These are phyloP conservation scores for Accipiter virgatus DNA, from an alignment of 2,113 vertebrate genomes.

Conservation along the genomic window DNA sequence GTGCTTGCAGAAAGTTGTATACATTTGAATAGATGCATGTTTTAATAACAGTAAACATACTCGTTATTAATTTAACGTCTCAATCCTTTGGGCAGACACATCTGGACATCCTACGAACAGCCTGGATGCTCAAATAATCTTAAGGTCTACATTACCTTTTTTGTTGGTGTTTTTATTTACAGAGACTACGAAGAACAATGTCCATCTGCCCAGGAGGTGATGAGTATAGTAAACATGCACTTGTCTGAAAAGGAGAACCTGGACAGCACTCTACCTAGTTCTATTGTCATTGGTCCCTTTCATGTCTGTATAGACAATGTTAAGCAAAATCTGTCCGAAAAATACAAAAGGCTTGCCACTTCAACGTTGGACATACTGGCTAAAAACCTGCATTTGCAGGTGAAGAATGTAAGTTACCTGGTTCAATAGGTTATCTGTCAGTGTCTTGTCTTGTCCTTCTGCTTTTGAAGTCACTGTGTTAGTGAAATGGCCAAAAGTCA, in stretches of 20 bases:
- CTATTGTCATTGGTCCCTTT: slow-evolving; percentile 88
- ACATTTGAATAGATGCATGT: not conserved
- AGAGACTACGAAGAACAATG: slow-evolving; percentile 68
- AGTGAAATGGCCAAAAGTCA: not conserved
- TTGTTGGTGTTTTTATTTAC: slow-evolving; percentile 3
- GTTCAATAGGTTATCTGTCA: not conserved
- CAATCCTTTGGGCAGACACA: not conserved
- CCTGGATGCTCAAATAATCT: not conserved
- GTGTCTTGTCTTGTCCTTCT: not conserved
- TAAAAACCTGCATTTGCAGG: slow-evolving; percentile 75
- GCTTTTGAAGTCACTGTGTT: not conserved
- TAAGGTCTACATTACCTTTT: not conserved
- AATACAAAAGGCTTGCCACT: slow-evolving; percentile 76
- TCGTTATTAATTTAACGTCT: not conserved
- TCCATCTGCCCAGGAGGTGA: slow-evolving; percentile 75
- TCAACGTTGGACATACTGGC: slow-evolving; percentile 80
- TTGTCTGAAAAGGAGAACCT: slow-evolving; percentile 79
- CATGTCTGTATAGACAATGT: slow-evolving; percentile 74
- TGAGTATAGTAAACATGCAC: slow-evolving; percentile 73
- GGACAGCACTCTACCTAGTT: slow-evolving; percentile 77
- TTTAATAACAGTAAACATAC: not conserved
- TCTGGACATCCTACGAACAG: not conserved
- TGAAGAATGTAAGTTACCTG: slow-evolving; percentile 77
- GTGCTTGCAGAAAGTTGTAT: not conserved
- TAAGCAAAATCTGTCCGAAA: slow-evolving; percentile 79